Evolutionary conservation across 2,888 invertebrate species (phyloP).

Genomic region (Oligia fasciuncula): DNA sequence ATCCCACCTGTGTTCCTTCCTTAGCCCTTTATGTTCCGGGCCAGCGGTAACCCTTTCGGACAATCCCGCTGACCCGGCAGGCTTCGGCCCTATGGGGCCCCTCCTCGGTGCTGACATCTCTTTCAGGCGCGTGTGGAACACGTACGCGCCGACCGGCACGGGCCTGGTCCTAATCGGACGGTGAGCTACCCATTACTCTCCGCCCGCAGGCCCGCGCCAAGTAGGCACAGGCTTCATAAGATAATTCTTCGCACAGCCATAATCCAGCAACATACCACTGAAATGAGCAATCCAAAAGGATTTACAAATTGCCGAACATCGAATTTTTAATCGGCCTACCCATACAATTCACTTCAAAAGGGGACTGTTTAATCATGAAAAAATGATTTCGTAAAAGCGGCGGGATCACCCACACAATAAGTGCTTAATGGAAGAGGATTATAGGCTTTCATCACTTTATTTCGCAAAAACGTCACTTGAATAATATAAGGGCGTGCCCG

Average conservation of each 20-base stretch:
- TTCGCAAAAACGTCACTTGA: conserved; percentile 76
- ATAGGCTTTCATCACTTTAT: conserved; percentile 78
- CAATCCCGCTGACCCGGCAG: no score
- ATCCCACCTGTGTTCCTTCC: no score
- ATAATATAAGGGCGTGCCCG: conserved; percentile 72
- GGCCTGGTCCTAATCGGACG: no score
- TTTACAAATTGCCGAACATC: conserved; percentile 57
- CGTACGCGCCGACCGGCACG: no score
- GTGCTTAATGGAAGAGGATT: conserved; percentile 81
- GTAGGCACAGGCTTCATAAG: neutral
- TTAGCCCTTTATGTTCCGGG: no score
- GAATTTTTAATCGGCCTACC: conserved; percentile 52
- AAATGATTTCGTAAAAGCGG: conserved; percentile 73
- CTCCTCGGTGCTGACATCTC: no score
- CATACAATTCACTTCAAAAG: conserved; percentile 61
- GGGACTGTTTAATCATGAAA: conserved; percentile 74
- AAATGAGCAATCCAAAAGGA: conserved; percentile 59
- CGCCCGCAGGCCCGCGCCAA: no score
- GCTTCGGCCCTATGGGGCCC: no score
- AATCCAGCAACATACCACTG: conserved; percentile 35
- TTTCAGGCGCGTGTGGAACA: no score
- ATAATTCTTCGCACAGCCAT: conserved; percentile 14
- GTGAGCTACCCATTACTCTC: no score
- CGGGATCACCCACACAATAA: conserved; percentile 75
- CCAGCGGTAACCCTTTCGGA: no score